Evolutionary conservation across 2,888 invertebrate species (phyloP), one percentile per base, ranked within the genome.

Genomic region (Tetramorium bicarinatum): DNA sequence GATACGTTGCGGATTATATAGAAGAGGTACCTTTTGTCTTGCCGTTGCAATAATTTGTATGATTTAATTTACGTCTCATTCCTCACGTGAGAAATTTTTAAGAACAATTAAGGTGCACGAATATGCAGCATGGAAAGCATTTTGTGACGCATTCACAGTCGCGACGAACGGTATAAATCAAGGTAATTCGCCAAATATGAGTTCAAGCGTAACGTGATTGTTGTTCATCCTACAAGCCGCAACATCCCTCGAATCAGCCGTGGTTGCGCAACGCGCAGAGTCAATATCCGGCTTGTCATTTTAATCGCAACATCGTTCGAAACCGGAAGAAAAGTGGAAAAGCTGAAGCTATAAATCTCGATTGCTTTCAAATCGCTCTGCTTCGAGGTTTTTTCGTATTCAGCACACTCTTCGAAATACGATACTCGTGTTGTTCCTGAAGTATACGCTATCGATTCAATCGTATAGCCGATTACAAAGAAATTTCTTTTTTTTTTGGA

Each of bases 251-350:
- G 38, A 56, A 72, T 72, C 71, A 41, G 41, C 25, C 18, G 41
- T 8, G 38, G 49, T 18, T 11, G 67, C 67, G 18, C 47, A 21
- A 29, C 66, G 69, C 69, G 52, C 4, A 54, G 52, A 72, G 56
- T 72, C 56, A 72, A 72, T 72, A 72, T 72, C 56, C 21, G 71
- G 41, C 54, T 41, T 38, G 54, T 71, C 15, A 41, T n/a, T 15
- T 72, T 54, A 72, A 72, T 21, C 3, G 13, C 13, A 44, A 44
- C 44, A 34, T 71, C 4, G 71, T 11, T 38, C n/a, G 49, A 34
- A 56, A 38, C 29, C 21, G 21, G 9, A 21, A 71, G 54, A 54
- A 41, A 56, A 72, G 54, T 69, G 71, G 54, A 21, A 71, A 54
- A 21, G 52, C 8, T 18, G 34, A 13, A 21, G 38, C 34, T 54